These are phyloP conservation scores for Lucilia sericata DNA, from an alignment of 1,140 invertebrate genomes.

Conservation along the genomic window DNA sequence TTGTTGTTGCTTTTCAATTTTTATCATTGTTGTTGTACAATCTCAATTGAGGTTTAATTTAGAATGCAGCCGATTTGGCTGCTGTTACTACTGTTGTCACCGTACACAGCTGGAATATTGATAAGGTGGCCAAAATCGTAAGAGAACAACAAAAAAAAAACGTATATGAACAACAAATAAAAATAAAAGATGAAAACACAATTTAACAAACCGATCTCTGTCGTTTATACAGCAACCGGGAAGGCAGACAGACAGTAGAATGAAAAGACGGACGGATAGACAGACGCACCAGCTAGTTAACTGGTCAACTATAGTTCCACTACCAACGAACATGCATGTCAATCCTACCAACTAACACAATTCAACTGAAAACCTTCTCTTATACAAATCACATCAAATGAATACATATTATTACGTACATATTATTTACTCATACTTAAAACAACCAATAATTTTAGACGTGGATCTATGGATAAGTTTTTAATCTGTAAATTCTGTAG, in stretches of 20 bases:
- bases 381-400: slow-evolving; percentile 25
- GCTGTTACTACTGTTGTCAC: slow-evolving; percentile 51
- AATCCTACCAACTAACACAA: not conserved
- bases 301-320: not conserved
- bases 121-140: slow-evolving; percentile 54
- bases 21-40: slow-evolving; percentile 26
- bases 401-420: not conserved
- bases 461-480: not conserved
- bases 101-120: slow-evolving; percentile 63
- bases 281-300: too few relatives aligned
- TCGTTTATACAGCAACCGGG: slow-evolving; percentile 14
- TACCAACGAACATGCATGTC: slow-evolving; percentile 1
- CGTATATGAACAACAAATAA: not conserved
- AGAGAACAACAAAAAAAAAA: not conserved
- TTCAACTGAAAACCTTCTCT: not conserved
- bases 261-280: too few relatives aligned
- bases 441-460: not conserved
- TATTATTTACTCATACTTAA: slow-evolving; percentile 12
- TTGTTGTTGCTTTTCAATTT: slow-evolving; percentile 12
- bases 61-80: slow-evolving; percentile 52
- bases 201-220: slow-evolving; percentile 22
- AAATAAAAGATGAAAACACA: slow-evolving; percentile 31
- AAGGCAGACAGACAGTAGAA: slow-evolving; percentile 4
- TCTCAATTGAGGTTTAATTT: slow-evolving; percentile 55
- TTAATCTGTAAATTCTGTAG: too few relatives aligned